These are phyloP conservation scores for Chaetodon trifascialis DNA, from an alignment of 2,113 vertebrate genomes.

Conservation along the genomic window DNA sequence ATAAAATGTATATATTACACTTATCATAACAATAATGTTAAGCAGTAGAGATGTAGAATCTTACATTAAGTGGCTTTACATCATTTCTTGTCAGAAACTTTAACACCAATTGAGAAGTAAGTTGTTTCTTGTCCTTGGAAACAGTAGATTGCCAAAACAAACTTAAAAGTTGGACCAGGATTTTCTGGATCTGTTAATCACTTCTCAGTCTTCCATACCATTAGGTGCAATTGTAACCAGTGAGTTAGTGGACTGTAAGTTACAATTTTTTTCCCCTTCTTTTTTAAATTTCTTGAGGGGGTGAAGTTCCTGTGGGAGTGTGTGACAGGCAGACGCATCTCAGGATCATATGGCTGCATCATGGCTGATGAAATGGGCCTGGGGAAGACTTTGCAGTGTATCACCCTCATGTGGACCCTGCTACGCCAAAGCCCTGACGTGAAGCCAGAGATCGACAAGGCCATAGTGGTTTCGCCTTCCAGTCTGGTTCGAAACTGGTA, in stretches of 20 bases:
- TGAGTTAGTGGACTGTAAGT: not conserved
- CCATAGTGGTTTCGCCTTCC: slow-evolving; percentile 95
- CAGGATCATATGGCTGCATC: slow-evolving; percentile 92
- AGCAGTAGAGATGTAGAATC: not conserved
- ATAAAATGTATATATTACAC: not conserved
- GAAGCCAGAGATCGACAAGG: slow-evolving; percentile 95
- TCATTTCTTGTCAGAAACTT: not conserved
- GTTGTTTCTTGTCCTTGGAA: not conserved
- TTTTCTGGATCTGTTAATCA: not conserved
- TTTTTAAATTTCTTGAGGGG: slow-evolving; percentile 81
- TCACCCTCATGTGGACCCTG: slow-evolving; percentile 94
- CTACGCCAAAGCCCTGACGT: slow-evolving; percentile 93
- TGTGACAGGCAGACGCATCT: slow-evolving; percentile 91
- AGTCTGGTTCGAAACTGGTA: slow-evolving; percentile 98
- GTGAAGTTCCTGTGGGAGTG: slow-evolving; percentile 99
- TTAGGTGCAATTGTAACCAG: not conserved
- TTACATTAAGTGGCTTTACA: not conserved
- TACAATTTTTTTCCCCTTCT: not conserved
- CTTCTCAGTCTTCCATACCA: not conserved
- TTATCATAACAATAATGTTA: not conserved
- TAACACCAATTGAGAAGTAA: not conserved
- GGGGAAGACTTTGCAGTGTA: slow-evolving; percentile 97
- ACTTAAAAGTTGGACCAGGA: not conserved
- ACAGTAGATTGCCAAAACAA: not conserved
- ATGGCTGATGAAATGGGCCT: slow-evolving; percentile 99